A percentile compares a stretch with the other conserved stretches of the same genome.
These are phyloP conservation scores for Pelobates cultripes DNA, from an alignment of 2,797 vertebrate genomes.

Conservation along the genomic window DNA sequence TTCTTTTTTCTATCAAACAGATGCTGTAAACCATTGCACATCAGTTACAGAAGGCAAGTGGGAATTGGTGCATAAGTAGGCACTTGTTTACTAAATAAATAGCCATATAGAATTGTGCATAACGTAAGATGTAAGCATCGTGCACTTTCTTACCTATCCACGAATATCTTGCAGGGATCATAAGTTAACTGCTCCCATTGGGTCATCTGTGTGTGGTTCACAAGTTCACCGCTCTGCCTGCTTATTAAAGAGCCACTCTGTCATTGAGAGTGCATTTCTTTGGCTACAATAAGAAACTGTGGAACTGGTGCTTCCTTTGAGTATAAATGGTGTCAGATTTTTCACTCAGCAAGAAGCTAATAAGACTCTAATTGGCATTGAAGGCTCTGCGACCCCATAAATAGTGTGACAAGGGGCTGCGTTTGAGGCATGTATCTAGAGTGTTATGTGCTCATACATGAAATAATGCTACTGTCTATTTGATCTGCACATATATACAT, in stretches of 20 bases:
- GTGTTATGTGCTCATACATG: conserved; percentile 30
- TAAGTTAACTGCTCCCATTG: conserved; percentile 51
- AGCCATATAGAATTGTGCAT: conserved; percentile 13
- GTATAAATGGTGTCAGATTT: conserved; percentile 50
- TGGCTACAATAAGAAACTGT: conserved; percentile 26
- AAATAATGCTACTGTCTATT: conserved; percentile 41
- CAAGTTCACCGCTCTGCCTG: conserved; percentile 49
- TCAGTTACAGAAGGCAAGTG: neutral
- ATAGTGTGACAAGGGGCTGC: conserved; percentile 48
- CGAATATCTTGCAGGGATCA: conserved; percentile 33
- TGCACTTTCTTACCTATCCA: conserved; percentile 17
- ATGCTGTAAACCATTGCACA: neutral
- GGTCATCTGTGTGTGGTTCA: conserved; percentile 46
- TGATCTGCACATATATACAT: neutral
- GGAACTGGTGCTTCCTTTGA: conserved; percentile 43
- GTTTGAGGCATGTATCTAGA: conserved; percentile 53
- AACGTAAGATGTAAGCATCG: conserved; percentile 11
- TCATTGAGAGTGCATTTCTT: conserved; percentile 38
- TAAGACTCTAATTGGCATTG: conserved; percentile 55
- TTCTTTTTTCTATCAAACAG: too few species aligned
- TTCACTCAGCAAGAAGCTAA: conserved; percentile 53
- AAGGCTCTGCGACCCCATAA: conserved; percentile 53
- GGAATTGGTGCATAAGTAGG: neutral
- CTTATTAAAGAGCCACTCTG: conserved; percentile 52
- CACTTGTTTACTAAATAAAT: conserved; percentile 46